Conservation (phyloP, 2,797 vertebrate genomes). For the Sternarchorhynchus goeldii region DNA sequence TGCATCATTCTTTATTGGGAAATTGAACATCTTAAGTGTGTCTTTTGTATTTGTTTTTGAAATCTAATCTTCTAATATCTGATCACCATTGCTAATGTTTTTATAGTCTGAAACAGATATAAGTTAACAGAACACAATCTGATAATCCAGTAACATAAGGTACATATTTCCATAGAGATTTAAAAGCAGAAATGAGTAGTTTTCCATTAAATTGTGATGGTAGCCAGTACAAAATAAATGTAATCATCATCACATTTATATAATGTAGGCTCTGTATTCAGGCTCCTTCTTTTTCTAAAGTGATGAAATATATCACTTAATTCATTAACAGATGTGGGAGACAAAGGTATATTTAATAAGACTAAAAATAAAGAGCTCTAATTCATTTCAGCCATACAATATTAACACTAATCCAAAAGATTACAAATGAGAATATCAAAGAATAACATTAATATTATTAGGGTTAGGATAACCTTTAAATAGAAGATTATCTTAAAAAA, state of each 20-base stretch:
- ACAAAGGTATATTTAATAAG: too few relatives aligned
- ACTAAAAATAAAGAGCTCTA: too few relatives aligned
- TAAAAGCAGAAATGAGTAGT: background rate
- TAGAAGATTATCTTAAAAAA: slow-evolving; percentile 3
- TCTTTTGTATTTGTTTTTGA: background rate
- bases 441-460: background rate
- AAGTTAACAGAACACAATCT: background rate
- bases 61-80: too few relatives aligned
- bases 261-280: too few relatives aligned
- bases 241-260: too few relatives aligned
- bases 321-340: too few relatives aligned
- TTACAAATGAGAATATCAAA: background rate
- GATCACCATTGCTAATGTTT: background rate
- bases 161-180: background rate
- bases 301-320: too few relatives aligned
- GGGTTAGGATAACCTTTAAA: background rate
- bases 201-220: background rate
- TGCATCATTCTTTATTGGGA: background rate
- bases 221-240: background rate
- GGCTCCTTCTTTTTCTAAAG: too few relatives aligned
- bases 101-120: background rate
- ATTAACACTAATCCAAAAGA: too few relatives aligned
- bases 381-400: too few relatives aligned
- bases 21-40: background rate
- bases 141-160: background rate